phyloP scores from a whole-genome alignment of 2,888 invertebrate species.

The Eurytoma adleriae region DNA sequence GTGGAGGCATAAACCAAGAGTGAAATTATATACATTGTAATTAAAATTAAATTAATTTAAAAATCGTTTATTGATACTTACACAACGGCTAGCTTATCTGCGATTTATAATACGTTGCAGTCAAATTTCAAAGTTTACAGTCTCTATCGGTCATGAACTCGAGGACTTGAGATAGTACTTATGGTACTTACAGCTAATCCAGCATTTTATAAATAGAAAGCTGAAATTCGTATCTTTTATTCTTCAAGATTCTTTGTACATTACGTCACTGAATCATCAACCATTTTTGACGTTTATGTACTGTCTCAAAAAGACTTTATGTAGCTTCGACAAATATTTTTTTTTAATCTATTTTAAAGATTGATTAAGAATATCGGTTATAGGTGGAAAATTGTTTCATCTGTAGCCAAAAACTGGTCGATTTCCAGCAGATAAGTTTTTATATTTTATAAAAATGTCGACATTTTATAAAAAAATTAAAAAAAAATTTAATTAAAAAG shows the following conservation, averaged over 20 bases:
- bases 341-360: too few relatives aligned
- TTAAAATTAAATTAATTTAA: background rate
- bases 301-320: background rate
- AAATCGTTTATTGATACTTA: slow-evolving; percentile 6
- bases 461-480: too few relatives aligned
- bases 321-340: too few relatives aligned
- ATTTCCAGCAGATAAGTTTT: too few relatives aligned
- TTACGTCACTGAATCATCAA: slow-evolving; percentile 14
- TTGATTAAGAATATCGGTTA: too few relatives aligned
- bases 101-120: background rate
- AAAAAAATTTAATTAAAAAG: too few relatives aligned
- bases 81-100: background rate
- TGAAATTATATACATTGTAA: too few relatives aligned
- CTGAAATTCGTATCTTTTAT: slow-evolving; percentile 10
- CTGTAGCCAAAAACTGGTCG: too few relatives aligned
- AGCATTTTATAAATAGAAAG: slow-evolving; percentile 39
- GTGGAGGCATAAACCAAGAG: too few relatives aligned
- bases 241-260: background rate
- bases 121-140: slow-evolving; percentile 7
- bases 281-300: background rate
- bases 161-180: slow-evolving; percentile 23
- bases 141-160: slow-evolving; percentile 52
- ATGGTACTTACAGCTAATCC: slow-evolving; percentile 17
- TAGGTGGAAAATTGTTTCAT: too few relatives aligned
- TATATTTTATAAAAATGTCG: too few relatives aligned